phyloP scores from a whole-genome alignment of 1,140 invertebrate genomes.

The Pseudachorutes palmiensis region DNA sequence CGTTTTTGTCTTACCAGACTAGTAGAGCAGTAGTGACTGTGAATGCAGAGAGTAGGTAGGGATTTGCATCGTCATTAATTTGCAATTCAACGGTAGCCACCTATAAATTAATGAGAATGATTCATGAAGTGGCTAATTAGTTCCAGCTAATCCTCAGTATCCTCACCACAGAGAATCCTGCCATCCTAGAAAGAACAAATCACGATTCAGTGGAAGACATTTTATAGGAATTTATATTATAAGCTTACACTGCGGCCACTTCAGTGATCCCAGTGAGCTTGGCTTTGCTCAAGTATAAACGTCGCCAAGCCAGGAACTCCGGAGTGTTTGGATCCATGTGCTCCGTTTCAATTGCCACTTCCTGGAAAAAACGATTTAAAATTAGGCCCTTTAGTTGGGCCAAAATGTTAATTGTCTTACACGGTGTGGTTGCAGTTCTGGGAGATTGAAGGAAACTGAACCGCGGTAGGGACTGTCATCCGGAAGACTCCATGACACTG shows the following conservation, averaged over 20 bases:
- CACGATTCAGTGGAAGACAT: neutral
- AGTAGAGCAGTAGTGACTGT: conserved; percentile 33
- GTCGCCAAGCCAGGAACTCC: conserved; percentile 34
- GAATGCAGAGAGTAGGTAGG: conserved; percentile 31
- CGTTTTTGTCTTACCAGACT: conserved; percentile 9
- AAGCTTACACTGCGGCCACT: conserved; percentile 21
- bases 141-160: neutral
- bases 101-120: conserved; percentile 8
- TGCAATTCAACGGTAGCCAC: conserved; percentile 37
- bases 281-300: conserved; percentile 35
- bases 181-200: conserved; percentile 20
- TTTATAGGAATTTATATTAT: conserved; percentile 4
- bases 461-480: conserved; percentile 17
- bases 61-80: conserved; percentile 38
- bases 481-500: conserved; percentile 36
- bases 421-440: neutral
- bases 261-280: conserved; percentile 35
- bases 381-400: neutral
- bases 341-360: neutral
- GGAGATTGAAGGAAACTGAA: neutral
- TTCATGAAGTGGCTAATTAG: neutral
- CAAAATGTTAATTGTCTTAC: neutral
- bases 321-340: conserved; percentile 22
- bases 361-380: neutral
- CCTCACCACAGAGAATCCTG: conserved; percentile 36